A percentile compares a stretch with the other conserved stretches of the same genome.
phyloP scores from a whole-genome alignment of 2,797 vertebrate species.

The Manis pentadactyla region DNA sequence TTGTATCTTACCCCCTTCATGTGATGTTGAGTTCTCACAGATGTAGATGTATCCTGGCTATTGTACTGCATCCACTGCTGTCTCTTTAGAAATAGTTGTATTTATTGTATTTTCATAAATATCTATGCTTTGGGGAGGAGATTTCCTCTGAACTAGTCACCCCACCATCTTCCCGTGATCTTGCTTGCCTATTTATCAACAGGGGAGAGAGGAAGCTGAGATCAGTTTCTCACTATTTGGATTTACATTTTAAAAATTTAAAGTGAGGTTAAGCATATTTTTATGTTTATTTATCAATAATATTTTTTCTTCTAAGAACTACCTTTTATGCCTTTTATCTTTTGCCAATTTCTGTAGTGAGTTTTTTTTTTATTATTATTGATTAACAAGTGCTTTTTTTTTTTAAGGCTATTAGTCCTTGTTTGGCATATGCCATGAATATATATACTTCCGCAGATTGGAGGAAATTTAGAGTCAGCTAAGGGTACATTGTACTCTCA shows the following conservation, averaged over 20 bases:
- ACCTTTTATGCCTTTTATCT: background rate
- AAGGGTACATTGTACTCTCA: background rate
- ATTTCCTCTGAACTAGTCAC: no score
- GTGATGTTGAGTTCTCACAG: no score
- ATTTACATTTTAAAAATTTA: conserved; percentile 45
- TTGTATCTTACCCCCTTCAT: no score
- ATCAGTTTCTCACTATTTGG: background rate
- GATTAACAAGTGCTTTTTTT: background rate
- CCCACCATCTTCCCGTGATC: background rate
- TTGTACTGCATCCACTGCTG: no score
- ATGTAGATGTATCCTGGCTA: no score
- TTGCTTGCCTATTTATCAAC: conserved; percentile 16
- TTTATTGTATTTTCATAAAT: no score
- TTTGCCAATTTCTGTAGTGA: background rate
- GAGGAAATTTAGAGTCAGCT: background rate
- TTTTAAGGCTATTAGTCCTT: background rate
- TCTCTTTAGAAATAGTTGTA: no score
- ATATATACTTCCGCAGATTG: background rate
- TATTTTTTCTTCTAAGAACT: conserved; percentile 15
- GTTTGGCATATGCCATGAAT: background rate
- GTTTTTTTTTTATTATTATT: background rate
- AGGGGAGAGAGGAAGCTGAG: background rate
- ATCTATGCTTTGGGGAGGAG: no score
- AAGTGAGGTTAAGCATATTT: background rate
- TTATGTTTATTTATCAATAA: background rate